Conservation (phyloP, 2,888 invertebrate species). For the Drosophila flavopinicola region DNA sequence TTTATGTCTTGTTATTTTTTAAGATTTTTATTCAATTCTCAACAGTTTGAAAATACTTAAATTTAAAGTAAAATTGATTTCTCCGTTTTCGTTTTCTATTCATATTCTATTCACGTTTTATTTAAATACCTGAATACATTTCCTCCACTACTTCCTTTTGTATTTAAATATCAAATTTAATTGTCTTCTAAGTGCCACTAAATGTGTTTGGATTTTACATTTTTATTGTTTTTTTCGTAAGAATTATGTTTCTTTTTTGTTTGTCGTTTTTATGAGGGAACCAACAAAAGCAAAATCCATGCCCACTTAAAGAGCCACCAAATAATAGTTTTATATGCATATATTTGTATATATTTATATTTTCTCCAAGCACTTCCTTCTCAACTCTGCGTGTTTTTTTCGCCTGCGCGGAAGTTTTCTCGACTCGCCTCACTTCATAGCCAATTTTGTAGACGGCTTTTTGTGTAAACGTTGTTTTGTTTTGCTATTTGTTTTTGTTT, state of each 20-base stretch:
- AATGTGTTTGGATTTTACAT: constrained; percentile 19
- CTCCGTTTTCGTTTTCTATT: not conserved
- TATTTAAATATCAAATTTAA: constrained; percentile 10
- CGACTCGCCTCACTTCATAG: constrained; percentile 6
- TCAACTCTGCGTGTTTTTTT: constrained; percentile 17
- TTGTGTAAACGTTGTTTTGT: constrained; percentile 11
- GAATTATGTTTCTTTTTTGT: constrained; percentile 11
- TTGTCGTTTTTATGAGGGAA: constrained; percentile 13
- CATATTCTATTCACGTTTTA: constrained; percentile 17
- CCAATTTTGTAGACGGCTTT: constrained; percentile 19
- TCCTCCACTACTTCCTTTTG: constrained; percentile 22
- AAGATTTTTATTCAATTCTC: no score
- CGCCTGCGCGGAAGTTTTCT: constrained; percentile 69
- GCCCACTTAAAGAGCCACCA: not conserved
- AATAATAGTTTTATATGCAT: constrained; percentile 5
- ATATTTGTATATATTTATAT: constrained; percentile 6
- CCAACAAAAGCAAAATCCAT: not conserved
- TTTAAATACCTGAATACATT: constrained; percentile 15
- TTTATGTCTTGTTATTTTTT: no score
- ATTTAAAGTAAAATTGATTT: not conserved
- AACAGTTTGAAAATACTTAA: not conserved
- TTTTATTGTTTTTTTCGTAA: constrained; percentile 8
- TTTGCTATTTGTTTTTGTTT: constrained; percentile 6
- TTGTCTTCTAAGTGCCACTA: constrained; percentile 33
- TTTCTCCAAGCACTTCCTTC: constrained; percentile 41